Evolutionary conservation across 2,797 vertebrate genomes (phyloP).

Genomic region (Anguilla obscura): DNA sequence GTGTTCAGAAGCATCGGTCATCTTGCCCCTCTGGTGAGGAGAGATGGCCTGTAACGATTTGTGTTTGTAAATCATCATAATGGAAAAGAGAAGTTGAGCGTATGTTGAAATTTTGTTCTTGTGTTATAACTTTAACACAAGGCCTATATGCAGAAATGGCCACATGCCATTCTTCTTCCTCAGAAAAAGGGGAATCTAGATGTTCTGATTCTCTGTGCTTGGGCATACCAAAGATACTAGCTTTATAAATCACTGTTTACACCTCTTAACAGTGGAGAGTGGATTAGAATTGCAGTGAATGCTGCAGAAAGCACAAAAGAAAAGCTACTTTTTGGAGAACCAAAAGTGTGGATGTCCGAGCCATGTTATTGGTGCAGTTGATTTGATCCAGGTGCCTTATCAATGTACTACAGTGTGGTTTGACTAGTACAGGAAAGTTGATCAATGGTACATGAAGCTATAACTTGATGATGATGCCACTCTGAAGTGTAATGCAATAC

Average conservation of each 20-base stretch:
- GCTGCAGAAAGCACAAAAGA: slow-evolving; percentile 41
- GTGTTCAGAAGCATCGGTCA: slow-evolving; percentile 44
- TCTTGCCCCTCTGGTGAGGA: slow-evolving; percentile 28
- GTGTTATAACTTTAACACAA: slow-evolving; percentile 34
- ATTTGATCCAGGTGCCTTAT: slow-evolving; percentile 59
- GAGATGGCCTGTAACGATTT: not conserved
- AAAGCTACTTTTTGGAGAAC: slow-evolving; percentile 44
- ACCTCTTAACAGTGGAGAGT: slow-evolving; percentile 41
- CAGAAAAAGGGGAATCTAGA: slow-evolving; percentile 11
- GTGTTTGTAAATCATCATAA: not conserved
- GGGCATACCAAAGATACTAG: slow-evolving; percentile 30
- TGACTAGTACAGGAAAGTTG: slow-evolving; percentile 42
- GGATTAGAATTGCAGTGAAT: slow-evolving; percentile 44
- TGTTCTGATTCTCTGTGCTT: not conserved
- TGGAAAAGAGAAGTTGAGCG: slow-evolving; percentile 38
- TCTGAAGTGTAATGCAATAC: slow-evolving; percentile 60
- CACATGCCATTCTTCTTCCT: slow-evolving; percentile 6
- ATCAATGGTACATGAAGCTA: slow-evolving; percentile 49
- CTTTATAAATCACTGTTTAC: slow-evolving; percentile 37
- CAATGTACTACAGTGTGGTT: slow-evolving; percentile 6
- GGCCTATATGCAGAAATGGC: slow-evolving; percentile 25
- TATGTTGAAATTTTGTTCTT: slow-evolving; percentile 39
- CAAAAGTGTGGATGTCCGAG: slow-evolving; percentile 37
- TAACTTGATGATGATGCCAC: slow-evolving; percentile 58
- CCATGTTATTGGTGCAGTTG: slow-evolving; percentile 46